Base-by-base conservation (phyloP, 2,888 invertebrate genomes). In the Mycalesis mineus region DNA sequence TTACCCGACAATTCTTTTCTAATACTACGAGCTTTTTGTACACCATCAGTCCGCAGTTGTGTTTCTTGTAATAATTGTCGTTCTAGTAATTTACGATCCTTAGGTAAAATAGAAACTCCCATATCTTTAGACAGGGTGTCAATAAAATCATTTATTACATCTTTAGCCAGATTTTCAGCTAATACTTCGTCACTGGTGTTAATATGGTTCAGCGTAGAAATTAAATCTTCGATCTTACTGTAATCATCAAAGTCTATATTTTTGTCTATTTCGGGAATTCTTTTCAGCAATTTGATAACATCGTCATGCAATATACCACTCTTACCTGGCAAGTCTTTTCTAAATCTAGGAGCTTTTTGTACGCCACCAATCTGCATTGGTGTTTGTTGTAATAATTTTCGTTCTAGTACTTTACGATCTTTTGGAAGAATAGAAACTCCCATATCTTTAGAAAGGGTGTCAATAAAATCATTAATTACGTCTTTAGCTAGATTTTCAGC, bases 101-200 rank as follows among this genome's bases (percentile, higher is more conserved):
- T 28, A 9, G 42, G 15, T 0, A n/a, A 8, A 17, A 59, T 29
- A 17, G 2, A 4, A n/a, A 7, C 31, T 7, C 44, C 40, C 13
- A 13, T 28, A 40, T 29, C 37, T 6, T 44, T 14, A n/a, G 40
- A 29, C 14, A 59, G 39, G 1, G 22, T 33, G 7, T 33, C 13
- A 22, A 58, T 22, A n/a, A 50, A 58, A 4, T 37, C 33, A 14
- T 39, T 40, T 45, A 58, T 39, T 50, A 17, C 55, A 17, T 58
- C 40, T 33, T 44, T 49, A 31, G 54, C 40, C 13, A 40, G 14
- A 13, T 11, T 1, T 55, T 54, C 29, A 4, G 13, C 39, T 22
- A n/a, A 22, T 7, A 14, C 22, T 13, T 31, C 17, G 39, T 55
- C 8, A 14, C 29, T 39, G 7, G 11, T 44, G n/a, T 11, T n/a